Base-by-base conservation (phyloP, 2,113 vertebrate genomes). In the Saccopteryx bilineata region DNA sequence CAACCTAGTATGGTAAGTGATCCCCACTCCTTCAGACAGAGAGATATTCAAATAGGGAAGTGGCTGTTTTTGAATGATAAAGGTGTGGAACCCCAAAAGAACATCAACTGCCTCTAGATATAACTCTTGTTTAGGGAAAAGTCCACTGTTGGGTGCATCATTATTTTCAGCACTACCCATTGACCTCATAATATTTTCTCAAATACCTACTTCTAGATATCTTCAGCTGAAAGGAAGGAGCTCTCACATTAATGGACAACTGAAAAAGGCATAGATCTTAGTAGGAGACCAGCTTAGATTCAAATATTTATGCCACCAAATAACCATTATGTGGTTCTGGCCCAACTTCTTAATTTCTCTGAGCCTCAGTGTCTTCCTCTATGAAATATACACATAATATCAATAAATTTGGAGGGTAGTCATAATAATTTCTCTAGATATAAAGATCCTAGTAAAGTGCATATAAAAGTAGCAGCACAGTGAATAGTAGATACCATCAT, bases 251-350 rank as follows among this genome's bases (percentile, higher is more conserved):
- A 75, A 39, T 80, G 48, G 33, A 63, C 69, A 93, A 92, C 48
- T 96, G 81, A 95, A 96, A 92, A 96, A 54, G 76, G 18, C 10
- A 48, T 86, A 91, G 19, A 4, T 95, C 19, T 95, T 95, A 87
- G 65, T 48, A 95, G 46, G 28, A 72, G 12, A 85, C 15, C 71
- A 93, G 93, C 69, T 33, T 87, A 74, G 11, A 96, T 87, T 83
- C 85, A 80, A 87, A 87, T 84, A 94, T 60, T 66, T 81, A 78
- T 87, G 75, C 26, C 66, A 92, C n/a, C 33, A 80, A 96, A 90
- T 87, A 92, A 86, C 19, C 19, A 68, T 12, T 75, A 0, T 58
- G 26, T 90, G 75, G 86, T 84, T 91, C 54, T 92, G 46, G 24
- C 26, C 52, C 93, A 71, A 39, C 14, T 90, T 87, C 76, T 93